These are phyloP conservation scores for Orthosia incerta DNA, from an alignment of 2,888 invertebrate genomes.

Conservation along the genomic window DNA sequence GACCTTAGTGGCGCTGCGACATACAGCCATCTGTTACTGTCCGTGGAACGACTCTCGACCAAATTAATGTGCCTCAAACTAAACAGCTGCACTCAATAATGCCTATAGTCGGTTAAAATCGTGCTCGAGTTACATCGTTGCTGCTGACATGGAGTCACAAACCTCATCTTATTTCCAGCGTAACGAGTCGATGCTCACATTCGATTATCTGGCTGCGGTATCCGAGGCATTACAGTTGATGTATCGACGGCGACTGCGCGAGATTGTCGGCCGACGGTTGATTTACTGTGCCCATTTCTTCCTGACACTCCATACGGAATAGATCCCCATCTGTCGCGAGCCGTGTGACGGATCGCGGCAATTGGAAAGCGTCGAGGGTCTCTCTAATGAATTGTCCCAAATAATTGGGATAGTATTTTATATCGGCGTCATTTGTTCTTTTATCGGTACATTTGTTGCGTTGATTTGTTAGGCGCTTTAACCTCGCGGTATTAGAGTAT, in stretches of 20 bases:
- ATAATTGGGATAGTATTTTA: slow-evolving; percentile 91
- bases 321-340: slow-evolving; percentile 87
- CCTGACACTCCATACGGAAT: slow-evolving; percentile 88
- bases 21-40: slow-evolving; percentile 57
- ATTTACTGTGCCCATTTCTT: slow-evolving; percentile 89
- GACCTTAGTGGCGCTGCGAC: slow-evolving; percentile 73
- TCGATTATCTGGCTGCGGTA: slow-evolving; percentile 90
- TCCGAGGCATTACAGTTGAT: slow-evolving; percentile 91
- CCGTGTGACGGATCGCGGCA: slow-evolving; percentile 87
- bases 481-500: slow-evolving; percentile 80
- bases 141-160: slow-evolving; percentile 75
- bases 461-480: slow-evolving; percentile 89
- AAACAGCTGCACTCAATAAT: slow-evolving; percentile 69
- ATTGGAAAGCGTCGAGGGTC: slow-evolving; percentile 86
- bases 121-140: slow-evolving; percentile 77
- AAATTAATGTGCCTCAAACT: slow-evolving; percentile 56
- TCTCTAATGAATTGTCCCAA: slow-evolving; percentile 91
- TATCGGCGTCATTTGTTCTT: slow-evolving; percentile 88
- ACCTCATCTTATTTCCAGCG: slow-evolving; percentile 90
- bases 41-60: slow-evolving; percentile 55
- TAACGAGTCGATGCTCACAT: slow-evolving; percentile 91
- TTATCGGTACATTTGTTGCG: slow-evolving; percentile 89
- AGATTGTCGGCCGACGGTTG: slow-evolving; percentile 89
- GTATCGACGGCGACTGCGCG: slow-evolving; percentile 89
- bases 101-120: slow-evolving; percentile 71